These are phyloP conservation scores for Sminthopsis crassicaudata DNA, from an alignment of 2,113 vertebrate genomes.

Conservation along the genomic window DNA sequence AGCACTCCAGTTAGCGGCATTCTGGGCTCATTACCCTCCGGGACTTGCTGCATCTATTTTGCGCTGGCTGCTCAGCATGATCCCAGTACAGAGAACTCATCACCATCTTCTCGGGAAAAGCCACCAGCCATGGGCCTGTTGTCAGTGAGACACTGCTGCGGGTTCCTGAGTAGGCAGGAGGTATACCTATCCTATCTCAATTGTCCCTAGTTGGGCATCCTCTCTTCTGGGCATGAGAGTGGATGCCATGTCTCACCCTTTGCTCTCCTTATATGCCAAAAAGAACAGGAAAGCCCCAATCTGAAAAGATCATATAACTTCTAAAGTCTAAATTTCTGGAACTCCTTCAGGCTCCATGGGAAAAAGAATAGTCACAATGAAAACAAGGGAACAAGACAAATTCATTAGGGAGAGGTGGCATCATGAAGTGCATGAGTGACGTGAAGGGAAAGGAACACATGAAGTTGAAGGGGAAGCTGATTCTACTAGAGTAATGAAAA, in stretches of 20 bases:
- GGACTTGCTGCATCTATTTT: conserved; percentile 32
- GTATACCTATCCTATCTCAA: background rate
- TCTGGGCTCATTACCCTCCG: conserved; percentile 70
- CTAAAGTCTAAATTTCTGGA: conserved; percentile 24
- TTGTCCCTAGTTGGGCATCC: background rate
- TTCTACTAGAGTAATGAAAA: background rate
- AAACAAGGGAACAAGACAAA: background rate
- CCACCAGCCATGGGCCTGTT: background rate
- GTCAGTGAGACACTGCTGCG: background rate
- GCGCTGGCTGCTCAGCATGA: conserved; percentile 31
- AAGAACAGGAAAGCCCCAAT: background rate
- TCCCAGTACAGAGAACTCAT: conserved; percentile 17
- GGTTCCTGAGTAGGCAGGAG: background rate
- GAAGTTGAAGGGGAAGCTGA: background rate
- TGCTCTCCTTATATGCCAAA: background rate
- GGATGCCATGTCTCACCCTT: background rate
- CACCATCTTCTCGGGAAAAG: conserved; percentile 19
- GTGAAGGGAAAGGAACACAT: background rate
- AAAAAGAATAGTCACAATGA: background rate
- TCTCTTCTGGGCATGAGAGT: background rate
- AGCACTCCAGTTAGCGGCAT: conserved; percentile 38
- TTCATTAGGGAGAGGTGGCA: background rate
- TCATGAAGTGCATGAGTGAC: background rate
- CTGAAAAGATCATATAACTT: background rate
- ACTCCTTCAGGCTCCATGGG: conserved; percentile 6